Conservation (phyloP, 2,113 vertebrate species). For the Pelobates fuscus region DNA sequence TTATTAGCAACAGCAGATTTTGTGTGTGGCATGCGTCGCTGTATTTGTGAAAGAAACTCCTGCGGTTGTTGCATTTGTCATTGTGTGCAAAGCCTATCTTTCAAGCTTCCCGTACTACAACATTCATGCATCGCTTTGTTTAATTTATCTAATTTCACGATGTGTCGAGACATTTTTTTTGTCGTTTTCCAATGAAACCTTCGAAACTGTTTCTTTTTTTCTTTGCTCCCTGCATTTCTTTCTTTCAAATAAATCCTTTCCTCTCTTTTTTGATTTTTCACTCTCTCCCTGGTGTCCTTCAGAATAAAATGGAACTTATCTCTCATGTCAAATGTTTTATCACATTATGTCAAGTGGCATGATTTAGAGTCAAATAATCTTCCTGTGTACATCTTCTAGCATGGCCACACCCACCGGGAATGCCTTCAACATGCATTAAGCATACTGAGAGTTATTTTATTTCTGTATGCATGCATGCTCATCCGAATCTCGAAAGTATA, state of each 20-base stretch:
- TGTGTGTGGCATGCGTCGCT: slow-evolving; percentile 64
- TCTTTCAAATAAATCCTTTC: slow-evolving; percentile 45
- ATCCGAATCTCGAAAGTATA: slow-evolving; percentile 72
- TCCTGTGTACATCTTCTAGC: slow-evolving; percentile 99
- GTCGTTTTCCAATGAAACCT: too few species aligned
- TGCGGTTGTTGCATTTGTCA: slow-evolving; percentile 63
- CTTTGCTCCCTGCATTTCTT: slow-evolving; percentile 58
- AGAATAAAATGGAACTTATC: slow-evolving; percentile 99
- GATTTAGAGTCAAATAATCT: slow-evolving; percentile 99
- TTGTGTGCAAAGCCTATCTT: slow-evolving; percentile 65
- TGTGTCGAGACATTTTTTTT: slow-evolving; percentile 67
- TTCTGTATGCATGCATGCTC: slow-evolving; percentile 80
- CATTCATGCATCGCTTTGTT: slow-evolving; percentile 57
- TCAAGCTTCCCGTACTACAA: slow-evolving; percentile 56
- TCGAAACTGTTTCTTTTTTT: slow-evolving; percentile 52
- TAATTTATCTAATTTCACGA: slow-evolving; percentile 69
- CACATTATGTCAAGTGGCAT: slow-evolving; percentile 99
- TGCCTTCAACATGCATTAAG: slow-evolving; percentile 89
- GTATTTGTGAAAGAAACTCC: slow-evolving; percentile 63
- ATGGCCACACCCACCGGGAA: slow-evolving; percentile 95
- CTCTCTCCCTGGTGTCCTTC: slow-evolving; percentile 69
- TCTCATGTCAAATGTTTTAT: slow-evolving; percentile 99
- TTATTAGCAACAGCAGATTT: slow-evolving; percentile 66
- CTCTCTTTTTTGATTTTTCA: slow-evolving; percentile 64
- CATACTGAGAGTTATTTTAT: slow-evolving; percentile 64